Conservation (phyloP, 2,797 vertebrate genomes). For the Parauchenoglanis punctatus region DNA sequence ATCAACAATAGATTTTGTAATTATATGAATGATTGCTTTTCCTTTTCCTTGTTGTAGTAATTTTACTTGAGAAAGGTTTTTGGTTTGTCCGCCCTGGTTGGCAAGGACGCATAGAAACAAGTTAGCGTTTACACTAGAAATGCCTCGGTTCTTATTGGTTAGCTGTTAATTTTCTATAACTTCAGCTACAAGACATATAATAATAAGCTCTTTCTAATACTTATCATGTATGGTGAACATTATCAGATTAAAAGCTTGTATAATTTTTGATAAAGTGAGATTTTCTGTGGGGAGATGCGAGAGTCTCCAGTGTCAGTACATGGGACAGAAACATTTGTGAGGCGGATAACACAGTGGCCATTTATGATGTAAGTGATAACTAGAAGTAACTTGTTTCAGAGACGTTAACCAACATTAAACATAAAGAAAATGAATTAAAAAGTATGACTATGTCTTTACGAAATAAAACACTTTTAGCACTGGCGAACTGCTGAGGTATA, state of each 20-base stretch:
- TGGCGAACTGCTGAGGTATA: too few species aligned
- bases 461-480: too few species aligned
- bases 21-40: neutral
- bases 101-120: neutral
- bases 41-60: neutral
- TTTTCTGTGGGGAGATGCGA: neutral
- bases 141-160: neutral
- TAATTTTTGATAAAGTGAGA: neutral
- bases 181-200: neutral
- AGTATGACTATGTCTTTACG: too few species aligned
- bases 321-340: too few species aligned
- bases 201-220: neutral
- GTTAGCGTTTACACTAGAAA: neutral
- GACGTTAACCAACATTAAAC: too few species aligned
- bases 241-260: neutral
- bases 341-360: too few species aligned
- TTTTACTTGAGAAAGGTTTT: neutral
- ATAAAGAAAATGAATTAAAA: too few species aligned
- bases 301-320: neutral
- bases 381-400: too few species aligned
- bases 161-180: neutral
- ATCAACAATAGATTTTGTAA: neutral
- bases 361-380: too few species aligned
- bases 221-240: neutral
- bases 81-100: neutral